Evolutionary conservation across 2,888 invertebrate genomes (phyloP).

Genomic region (Andrena minutula): DNA sequence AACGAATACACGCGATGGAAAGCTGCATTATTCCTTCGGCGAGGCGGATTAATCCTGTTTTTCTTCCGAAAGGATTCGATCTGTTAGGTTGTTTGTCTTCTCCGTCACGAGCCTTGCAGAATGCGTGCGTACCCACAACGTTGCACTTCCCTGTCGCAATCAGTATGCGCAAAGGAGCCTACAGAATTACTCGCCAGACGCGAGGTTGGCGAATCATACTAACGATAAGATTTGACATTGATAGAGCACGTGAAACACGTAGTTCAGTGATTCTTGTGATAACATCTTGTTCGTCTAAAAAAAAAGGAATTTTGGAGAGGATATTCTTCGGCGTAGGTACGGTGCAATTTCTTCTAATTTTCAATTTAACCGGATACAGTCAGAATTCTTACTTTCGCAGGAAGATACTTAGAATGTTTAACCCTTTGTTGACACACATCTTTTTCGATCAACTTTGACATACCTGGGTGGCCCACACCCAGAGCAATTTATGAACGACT

Average conservation of each 20-base stretch:
- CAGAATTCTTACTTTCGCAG: no score
- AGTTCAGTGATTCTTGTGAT: not conserved
- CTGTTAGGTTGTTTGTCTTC: constrained; percentile 13
- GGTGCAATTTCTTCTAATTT: no score
- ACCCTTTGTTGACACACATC: no score
- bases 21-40: constrained; percentile 6
- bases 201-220: constrained; percentile 7
- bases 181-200: constrained; percentile 19
- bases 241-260: constrained; percentile 17
- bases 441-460: no score
- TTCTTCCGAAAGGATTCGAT: not conserved
- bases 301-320: no score
- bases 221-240: constrained; percentile 24
- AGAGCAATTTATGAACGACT: no score
- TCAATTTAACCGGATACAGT: no score
- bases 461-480: no score
- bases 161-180: constrained; percentile 20
- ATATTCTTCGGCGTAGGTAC: no score
- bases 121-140: constrained; percentile 8
- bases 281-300: not conserved
- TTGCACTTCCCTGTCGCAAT: constrained; percentile 25
- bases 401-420: no score
- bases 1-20: constrained; percentile 8
- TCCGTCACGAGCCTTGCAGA: not conserved
- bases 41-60: constrained; percentile 3